A percentile compares a stretch with the other conserved stretches of the same genome.
phyloP scores from a whole-genome alignment of 2,797 vertebrate genomes.

The Heterohyrax brucei region DNA sequence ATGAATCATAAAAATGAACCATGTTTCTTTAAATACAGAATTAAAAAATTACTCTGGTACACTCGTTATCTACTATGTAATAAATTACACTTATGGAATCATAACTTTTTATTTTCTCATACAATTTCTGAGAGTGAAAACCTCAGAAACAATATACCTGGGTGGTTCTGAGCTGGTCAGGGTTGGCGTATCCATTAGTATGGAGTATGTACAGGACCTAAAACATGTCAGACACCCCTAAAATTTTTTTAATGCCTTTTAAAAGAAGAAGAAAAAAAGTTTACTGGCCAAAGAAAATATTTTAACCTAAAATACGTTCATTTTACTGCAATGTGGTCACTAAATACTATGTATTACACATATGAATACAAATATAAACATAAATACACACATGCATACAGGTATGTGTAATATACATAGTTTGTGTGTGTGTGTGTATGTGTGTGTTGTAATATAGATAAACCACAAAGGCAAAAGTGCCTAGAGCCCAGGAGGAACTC shows the following conservation, averaged over 20 bases:
- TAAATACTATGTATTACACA: not conserved
- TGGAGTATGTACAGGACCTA: not conserved
- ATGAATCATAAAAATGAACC: not conserved
- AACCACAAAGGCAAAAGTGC: not conserved
- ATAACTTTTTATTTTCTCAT: not conserved
- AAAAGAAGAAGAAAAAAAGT: not conserved
- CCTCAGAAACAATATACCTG: not conserved
- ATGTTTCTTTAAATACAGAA: conserved; percentile 29
- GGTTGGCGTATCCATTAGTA: not conserved
- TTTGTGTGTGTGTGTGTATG: not conserved
- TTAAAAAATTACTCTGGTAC: not conserved
- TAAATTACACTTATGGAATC: not conserved
- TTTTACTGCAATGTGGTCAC: not conserved
- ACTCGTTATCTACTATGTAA: not conserved
- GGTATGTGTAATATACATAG: too few relatives aligned
- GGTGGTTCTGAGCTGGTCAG: not conserved
- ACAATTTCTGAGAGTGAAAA: not conserved
- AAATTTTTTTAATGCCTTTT: conserved; percentile 11
- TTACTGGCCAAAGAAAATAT: not conserved
- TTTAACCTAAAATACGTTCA: not conserved
- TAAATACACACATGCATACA: too few relatives aligned
- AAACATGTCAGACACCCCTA: not conserved
- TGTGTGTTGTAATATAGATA: not conserved
- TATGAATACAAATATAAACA: too few relatives aligned
- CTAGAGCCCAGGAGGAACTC: not conserved